Conservation (phyloP, 2,113 vertebrate genomes). For the Syngnathoides biaculeatus region DNA sequence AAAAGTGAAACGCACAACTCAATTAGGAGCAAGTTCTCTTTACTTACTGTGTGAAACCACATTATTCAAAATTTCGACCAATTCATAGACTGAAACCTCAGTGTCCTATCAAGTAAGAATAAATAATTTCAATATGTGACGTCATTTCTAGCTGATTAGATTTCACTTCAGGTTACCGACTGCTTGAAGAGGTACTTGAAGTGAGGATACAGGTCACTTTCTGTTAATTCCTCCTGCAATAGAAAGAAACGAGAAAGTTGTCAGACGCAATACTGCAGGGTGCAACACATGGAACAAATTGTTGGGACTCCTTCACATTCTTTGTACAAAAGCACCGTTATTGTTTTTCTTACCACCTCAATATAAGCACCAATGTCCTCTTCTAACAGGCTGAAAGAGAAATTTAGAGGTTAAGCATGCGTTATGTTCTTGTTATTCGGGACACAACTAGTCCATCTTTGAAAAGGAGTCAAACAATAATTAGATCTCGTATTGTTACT, state of each 20-base stretch:
- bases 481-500: background rate
- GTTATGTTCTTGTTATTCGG: background rate
- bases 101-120: constrained; percentile 69
- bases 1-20: background rate
- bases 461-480: background rate
- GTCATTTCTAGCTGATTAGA: background rate
- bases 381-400: constrained; percentile 40
- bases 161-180: constrained; percentile 25
- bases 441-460: background rate
- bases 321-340: too few relatives aligned
- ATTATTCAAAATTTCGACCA: constrained; percentile 75
- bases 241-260: background rate
- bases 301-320: background rate
- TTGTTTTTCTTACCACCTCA: constrained; percentile 49
- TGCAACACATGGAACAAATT: background rate
- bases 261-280: background rate
- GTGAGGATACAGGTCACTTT: constrained; percentile 54
- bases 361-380: constrained; percentile 40
- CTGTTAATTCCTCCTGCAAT: constrained; percentile 43
- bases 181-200: constrained; percentile 53
- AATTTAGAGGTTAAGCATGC: constrained; percentile 14
- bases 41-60: constrained; percentile 74
- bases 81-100: constrained; percentile 73
- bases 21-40: background rate
- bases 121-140: background rate